Evolutionary conservation across 2,888 invertebrate genomes (phyloP).

Genomic region (Neelides folsomi): DNA sequence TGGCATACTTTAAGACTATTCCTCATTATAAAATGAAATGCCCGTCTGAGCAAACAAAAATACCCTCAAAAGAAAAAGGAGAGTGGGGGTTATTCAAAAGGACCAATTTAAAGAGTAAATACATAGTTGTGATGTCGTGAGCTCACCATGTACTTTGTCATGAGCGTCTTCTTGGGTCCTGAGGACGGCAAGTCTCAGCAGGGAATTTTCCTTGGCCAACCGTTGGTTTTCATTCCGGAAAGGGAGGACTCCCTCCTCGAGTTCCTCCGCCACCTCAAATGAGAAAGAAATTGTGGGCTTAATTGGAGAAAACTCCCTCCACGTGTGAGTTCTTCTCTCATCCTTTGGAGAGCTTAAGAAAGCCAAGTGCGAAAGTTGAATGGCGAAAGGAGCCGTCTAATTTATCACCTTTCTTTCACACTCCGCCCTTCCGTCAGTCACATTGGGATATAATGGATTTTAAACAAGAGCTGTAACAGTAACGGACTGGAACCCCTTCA

Average conservation of each 20-base stretch:
- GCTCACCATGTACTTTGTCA: conserved; percentile 19
- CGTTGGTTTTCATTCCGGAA: conserved; percentile 27
- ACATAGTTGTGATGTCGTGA: background rate
- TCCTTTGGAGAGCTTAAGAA: background rate
- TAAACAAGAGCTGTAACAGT: too few relatives aligned
- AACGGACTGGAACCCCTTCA: too few relatives aligned
- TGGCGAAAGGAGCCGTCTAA: too few relatives aligned
- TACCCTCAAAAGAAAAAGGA: too few relatives aligned
- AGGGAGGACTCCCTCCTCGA: conserved; percentile 26
- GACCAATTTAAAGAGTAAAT: background rate
- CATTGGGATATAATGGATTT: too few relatives aligned
- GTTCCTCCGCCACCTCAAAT: conserved; percentile 23
- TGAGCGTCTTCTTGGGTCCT: conserved; percentile 17
- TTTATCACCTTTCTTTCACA: too few relatives aligned
- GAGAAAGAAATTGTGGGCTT: background rate
- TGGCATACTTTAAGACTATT: background rate
- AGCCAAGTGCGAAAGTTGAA: too few relatives aligned
- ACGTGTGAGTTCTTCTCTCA: background rate
- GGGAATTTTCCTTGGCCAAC: conserved; percentile 27
- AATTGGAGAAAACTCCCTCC: background rate
- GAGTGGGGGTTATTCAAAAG: too few relatives aligned
- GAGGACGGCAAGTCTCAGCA: conserved; percentile 22
- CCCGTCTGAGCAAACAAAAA: too few relatives aligned
- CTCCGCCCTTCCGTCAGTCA: too few relatives aligned
- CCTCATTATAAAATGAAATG: background rate